phyloP scores from a whole-genome alignment of 1,140 invertebrate species.

The Bombus difficillimus region DNA sequence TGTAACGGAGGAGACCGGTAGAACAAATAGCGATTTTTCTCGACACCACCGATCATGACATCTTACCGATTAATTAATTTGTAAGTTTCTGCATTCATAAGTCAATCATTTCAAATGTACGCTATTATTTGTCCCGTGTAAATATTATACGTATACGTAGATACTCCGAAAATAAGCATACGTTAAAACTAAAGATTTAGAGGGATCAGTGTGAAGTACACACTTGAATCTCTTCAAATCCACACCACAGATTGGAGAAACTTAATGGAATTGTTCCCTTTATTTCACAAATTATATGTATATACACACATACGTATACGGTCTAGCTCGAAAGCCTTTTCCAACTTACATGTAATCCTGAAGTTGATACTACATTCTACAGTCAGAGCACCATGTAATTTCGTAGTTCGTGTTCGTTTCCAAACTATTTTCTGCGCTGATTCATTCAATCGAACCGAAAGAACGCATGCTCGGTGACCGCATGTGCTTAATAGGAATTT shows the following conservation, averaged over 20 bases:
- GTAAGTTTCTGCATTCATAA: too few species aligned
- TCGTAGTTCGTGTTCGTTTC: neutral
- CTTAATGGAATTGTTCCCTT: neutral
- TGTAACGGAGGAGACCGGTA: too few species aligned
- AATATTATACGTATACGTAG: neutral
- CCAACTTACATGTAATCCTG: neutral
- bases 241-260: neutral
- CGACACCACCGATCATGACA: too few species aligned
- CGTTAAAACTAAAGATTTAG: neutral
- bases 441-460: neutral
- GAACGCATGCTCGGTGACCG: neutral
- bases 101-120: too few species aligned
- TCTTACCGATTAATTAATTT: too few species aligned
- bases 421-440: slow-evolving; percentile 4
- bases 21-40: too few species aligned
- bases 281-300: neutral
- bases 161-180: neutral
- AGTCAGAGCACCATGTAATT: neutral
- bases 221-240: neutral
- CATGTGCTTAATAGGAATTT: slow-evolving; percentile 12
- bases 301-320: neutral
- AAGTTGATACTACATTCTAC: neutral
- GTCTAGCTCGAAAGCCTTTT: neutral
- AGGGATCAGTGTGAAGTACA: neutral
- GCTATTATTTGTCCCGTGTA: neutral